phyloP scores from a whole-genome alignment of 2,113 vertebrate species.

The Pteronura brasiliensis region DNA sequence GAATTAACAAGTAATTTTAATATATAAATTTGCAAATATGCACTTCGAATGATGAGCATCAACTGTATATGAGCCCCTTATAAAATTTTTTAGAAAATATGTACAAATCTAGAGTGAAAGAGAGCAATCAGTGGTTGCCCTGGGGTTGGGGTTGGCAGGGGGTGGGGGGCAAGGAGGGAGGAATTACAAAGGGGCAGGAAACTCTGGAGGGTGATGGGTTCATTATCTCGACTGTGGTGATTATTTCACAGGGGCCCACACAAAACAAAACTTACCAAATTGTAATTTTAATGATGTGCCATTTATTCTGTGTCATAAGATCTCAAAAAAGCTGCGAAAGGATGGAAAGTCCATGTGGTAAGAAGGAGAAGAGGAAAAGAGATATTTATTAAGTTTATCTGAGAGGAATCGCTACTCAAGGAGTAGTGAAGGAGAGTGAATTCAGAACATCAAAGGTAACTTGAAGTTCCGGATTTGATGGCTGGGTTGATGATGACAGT shows the following conservation, averaged over 20 bases:
- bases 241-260: neutral
- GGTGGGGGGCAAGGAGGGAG: neutral
- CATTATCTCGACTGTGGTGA: neutral
- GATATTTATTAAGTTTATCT: neutral
- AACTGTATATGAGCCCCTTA: neutral
- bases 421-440: neutral
- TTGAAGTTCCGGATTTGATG: neutral
- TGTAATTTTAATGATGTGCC: neutral
- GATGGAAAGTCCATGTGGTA: neutral
- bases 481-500: neutral
- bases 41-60: neutral
- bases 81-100: neutral
- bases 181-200: neutral
- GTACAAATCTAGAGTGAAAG: neutral
- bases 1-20: neutral
- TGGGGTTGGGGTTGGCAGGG: neutral
- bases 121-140: neutral
- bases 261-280: neutral
- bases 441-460: neutral
- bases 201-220: neutral
- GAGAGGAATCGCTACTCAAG: neutral
- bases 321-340: neutral
- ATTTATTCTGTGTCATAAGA: neutral
- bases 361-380: neutral
- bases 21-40: neutral